Conservation (phyloP, 2,888 invertebrate species). For the Parnassius smintheus region DNA sequence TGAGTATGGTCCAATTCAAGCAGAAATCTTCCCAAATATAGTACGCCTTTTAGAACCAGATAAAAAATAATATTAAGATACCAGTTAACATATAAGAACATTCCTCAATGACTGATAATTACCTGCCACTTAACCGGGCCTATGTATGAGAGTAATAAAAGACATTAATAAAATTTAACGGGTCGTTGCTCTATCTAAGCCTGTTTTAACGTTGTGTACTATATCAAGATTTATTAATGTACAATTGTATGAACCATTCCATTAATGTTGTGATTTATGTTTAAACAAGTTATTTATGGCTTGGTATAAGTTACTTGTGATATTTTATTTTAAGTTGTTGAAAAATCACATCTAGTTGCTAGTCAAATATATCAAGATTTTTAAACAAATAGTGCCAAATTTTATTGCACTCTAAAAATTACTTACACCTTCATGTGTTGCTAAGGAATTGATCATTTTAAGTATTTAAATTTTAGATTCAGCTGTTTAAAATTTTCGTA, state of each 20-base stretch:
- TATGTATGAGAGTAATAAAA: constrained; percentile 47
- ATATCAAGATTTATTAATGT: constrained; percentile 27
- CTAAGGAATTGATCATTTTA: constrained; percentile 46
- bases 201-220: too few relatives aligned
- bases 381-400: constrained; percentile 65
- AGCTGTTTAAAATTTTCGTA: too few relatives aligned
- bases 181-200: too few relatives aligned
- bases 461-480: neutral
- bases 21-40: constrained; percentile 89
- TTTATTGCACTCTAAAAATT: constrained; percentile 53
- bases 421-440: constrained; percentile 32
- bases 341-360: constrained; percentile 47
- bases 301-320: constrained; percentile 31
- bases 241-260: constrained; percentile 45
- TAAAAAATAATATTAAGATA: constrained; percentile 50
- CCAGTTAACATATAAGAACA: constrained; percentile 30
- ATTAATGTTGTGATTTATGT: constrained; percentile 52
- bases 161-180: constrained; percentile 33
- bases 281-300: constrained; percentile 34
- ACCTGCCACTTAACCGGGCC: constrained; percentile 59
- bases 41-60: constrained; percentile 87
- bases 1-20: constrained; percentile 93
- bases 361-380: constrained; percentile 54
- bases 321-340: constrained; percentile 31
- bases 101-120: constrained; percentile 54